Conservation (phyloP, 1,140 invertebrate species). For the Drosophila littoralis region DNA sequence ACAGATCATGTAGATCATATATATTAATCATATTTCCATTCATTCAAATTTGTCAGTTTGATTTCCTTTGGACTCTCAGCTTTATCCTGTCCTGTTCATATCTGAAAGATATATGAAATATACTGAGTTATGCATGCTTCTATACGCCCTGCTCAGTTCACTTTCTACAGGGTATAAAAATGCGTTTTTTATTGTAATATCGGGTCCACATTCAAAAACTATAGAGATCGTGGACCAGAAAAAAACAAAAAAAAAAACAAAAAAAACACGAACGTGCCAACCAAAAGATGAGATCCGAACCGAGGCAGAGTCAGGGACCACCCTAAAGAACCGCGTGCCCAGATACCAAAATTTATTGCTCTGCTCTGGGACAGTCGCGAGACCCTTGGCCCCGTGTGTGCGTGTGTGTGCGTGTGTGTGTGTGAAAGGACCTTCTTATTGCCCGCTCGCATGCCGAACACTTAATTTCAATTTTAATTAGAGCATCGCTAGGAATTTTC, state of each 20-base stretch:
- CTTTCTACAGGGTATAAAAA: constrained; percentile 37
- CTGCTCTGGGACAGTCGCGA: neutral
- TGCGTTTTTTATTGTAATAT: constrained; percentile 78
- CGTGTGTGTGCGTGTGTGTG: constrained; percentile 6
- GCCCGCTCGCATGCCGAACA: constrained; percentile 55
- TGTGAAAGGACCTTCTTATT: constrained; percentile 57
- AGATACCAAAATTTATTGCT: constrained; percentile 63
- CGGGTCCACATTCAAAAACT: constrained; percentile 25
- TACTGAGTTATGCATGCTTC: no score
- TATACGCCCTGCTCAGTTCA: no score
- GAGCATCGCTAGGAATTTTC: constrained; percentile 64
- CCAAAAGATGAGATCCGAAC: constrained; percentile 17
- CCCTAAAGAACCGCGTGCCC: constrained; percentile 42
- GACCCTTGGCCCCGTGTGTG: constrained; percentile 11
- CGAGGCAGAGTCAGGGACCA: constrained; percentile 41
- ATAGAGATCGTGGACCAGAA: constrained; percentile 8
- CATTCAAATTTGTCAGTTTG: no score
- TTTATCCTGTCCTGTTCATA: no score
- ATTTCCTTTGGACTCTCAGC: no score
- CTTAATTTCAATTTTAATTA: constrained; percentile 81
- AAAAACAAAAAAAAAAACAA: neutral
- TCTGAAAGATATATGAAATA: no score
- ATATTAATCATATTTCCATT: no score
- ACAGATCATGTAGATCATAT: no score
- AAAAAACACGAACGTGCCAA: constrained; percentile 68